phyloP scores from a whole-genome alignment of 2,797 vertebrate genomes.

The Siniperca scherzeri region DNA sequence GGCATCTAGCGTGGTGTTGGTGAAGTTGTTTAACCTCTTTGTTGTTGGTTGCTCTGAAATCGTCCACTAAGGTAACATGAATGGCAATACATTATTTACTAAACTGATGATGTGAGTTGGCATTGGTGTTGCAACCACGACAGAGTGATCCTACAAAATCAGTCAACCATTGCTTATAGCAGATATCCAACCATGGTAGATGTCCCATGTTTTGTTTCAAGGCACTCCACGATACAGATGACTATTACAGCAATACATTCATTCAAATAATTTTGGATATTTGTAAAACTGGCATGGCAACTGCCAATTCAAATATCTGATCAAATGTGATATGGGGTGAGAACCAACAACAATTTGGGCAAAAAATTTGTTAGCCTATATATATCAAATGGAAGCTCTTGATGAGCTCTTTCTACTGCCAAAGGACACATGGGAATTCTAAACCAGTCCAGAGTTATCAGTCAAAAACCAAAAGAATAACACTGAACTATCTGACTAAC shows the following conservation, averaged over 20 bases:
- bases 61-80: neutral
- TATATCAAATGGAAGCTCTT: neutral
- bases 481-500: too few species aligned
- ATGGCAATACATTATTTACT: neutral
- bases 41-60: neutral
- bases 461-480: neutral
- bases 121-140: neutral
- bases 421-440: too few species aligned
- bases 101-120: neutral
- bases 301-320: neutral
- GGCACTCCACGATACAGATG: neutral
- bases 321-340: neutral
- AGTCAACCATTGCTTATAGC: neutral
- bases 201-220: neutral
- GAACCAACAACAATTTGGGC: neutral
- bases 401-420: too few species aligned
- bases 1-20: too few species aligned
- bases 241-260: neutral
- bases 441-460: too few species aligned
- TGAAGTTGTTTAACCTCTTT: neutral
- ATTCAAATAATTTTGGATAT: neutral
- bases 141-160: neutral
- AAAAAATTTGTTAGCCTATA: neutral
- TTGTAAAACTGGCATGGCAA: neutral
- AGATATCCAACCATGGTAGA: neutral